phyloP scores from a whole-genome alignment of 1,140 invertebrate species.

The Drosophila setifemur region DNA sequence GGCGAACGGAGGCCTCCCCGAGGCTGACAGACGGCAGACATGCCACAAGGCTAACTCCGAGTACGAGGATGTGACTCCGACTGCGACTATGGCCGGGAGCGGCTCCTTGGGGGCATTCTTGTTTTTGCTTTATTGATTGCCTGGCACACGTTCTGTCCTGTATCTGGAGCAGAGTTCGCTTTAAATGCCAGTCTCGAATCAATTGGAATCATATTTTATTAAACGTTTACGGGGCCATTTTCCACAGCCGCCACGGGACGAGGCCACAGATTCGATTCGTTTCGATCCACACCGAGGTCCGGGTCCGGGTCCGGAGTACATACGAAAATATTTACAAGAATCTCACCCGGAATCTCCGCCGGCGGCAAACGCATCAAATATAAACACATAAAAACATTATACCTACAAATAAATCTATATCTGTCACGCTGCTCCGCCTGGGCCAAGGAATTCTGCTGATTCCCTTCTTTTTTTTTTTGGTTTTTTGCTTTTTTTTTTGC shows the following conservation, averaged over 20 bases:
- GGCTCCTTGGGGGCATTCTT: constrained; percentile 39
- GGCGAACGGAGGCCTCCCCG: constrained; percentile 26
- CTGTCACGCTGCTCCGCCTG: constrained; percentile 4
- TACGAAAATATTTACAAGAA: constrained; percentile 72
- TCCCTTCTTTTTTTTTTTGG: background rate
- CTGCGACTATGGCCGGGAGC: background rate
- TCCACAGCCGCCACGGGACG: constrained; percentile 60
- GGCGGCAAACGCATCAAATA: constrained; percentile 57
- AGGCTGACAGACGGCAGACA: constrained; percentile 15
- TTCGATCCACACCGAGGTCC: background rate
- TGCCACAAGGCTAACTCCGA: too few relatives aligned
- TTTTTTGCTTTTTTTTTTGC: constrained; percentile 33
- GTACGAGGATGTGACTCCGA: background rate
- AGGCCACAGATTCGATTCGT: too few relatives aligned
- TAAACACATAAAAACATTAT: constrained; percentile 61
- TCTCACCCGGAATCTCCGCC: constrained; percentile 46
- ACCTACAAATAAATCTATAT: constrained; percentile 15
- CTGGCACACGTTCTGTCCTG: constrained; percentile 1
- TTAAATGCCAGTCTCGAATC: constrained; percentile 73
- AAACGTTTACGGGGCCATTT: constrained; percentile 76
- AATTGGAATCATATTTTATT: constrained; percentile 80
- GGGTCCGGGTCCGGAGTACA: constrained; percentile 3
- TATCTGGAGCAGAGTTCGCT: constrained; percentile 53
- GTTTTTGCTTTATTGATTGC: constrained; percentile 73
- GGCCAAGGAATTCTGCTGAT: constrained; percentile 28